These are phyloP conservation scores for Rhombomys opimus DNA, from an alignment of 2,113 vertebrate genomes.

Conservation along the genomic window DNA sequence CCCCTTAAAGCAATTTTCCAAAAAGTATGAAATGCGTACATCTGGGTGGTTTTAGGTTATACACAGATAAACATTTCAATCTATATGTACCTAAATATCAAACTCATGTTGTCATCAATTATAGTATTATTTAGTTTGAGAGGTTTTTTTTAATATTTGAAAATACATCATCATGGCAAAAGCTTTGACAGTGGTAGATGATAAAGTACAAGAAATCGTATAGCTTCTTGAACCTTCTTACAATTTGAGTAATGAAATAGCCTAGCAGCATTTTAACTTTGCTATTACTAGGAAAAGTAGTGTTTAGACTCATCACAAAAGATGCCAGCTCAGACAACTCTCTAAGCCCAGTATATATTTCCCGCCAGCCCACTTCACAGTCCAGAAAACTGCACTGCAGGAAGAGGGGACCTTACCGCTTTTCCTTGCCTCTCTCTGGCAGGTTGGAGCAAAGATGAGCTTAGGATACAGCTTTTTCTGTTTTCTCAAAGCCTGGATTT, in stretches of 20 bases:
- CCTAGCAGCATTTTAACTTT: not conserved
- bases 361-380: not conserved
- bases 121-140: not conserved
- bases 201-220: not conserved
- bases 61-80: not conserved
- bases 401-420: conserved; percentile 36
- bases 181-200: not conserved
- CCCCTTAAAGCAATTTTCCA: not conserved
- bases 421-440: not conserved
- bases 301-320: not conserved
- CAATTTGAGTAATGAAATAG: conserved; percentile 4
- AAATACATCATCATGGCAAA: not conserved
- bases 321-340: not conserved
- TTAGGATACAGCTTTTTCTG: conserved; percentile 73
- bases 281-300: not conserved
- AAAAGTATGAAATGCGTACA: not conserved
- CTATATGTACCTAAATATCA: not conserved
- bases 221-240: not conserved
- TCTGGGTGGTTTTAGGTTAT: conserved; percentile 8
- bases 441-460: conserved; percentile 54
- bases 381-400: not conserved
- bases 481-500: conserved; percentile 46
- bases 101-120: conserved; percentile 1
- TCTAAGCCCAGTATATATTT: not conserved
- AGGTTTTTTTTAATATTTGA: not conserved